phyloP scores from a whole-genome alignment of 2,797 vertebrate genomes.

The Hipposideros larvatus region DNA sequence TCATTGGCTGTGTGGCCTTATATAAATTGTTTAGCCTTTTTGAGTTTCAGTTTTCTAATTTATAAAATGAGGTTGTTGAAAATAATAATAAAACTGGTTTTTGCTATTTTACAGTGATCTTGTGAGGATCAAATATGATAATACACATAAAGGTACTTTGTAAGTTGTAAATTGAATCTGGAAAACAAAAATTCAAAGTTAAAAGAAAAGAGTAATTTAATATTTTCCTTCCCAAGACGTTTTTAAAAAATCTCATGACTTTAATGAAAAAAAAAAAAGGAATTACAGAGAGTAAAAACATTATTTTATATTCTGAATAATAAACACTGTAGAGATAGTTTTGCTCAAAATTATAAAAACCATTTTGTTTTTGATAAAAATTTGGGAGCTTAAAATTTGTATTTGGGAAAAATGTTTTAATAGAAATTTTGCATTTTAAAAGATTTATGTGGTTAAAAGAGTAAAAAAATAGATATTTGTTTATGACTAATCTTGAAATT shows the following conservation, averaged over 20 bases:
- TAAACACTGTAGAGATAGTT: not conserved
- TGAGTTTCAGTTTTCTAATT: slow-evolving; percentile 57
- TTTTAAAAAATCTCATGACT: slow-evolving; percentile 18
- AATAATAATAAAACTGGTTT: not conserved
- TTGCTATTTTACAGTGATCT: slow-evolving; percentile 16
- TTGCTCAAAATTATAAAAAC: slow-evolving; percentile 35
- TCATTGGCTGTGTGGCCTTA: not conserved
- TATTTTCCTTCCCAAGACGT: slow-evolving; percentile 40
- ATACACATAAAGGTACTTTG: slow-evolving; percentile 23
- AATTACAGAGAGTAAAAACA: slow-evolving; percentile 42
- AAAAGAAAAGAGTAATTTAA: slow-evolving; percentile 55
- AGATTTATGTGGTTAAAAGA: not conserved
- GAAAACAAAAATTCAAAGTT: slow-evolving; percentile 59
- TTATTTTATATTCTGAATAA: slow-evolving; percentile 43
- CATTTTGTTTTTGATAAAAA: slow-evolving; percentile 43
- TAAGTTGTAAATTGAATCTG: slow-evolving; percentile 51
- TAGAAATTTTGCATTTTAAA: slow-evolving; percentile 40
- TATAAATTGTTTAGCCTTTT: not conserved
- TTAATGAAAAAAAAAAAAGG: slow-evolving; percentile 46
- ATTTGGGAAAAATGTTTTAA: slow-evolving; percentile 48
- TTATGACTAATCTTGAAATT: slow-evolving; percentile 57
- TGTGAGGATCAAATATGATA: slow-evolving; percentile 32
- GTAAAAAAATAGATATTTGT: not conserved
- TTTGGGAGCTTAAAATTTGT: slow-evolving; percentile 57
- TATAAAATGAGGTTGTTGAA: slow-evolving; percentile 38